Percentiles rank a stretch among this genome's conserved stretches.
Conservation (phyloP, 2,797 vertebrate species). For the Cyclopterus lumpus region DNA sequence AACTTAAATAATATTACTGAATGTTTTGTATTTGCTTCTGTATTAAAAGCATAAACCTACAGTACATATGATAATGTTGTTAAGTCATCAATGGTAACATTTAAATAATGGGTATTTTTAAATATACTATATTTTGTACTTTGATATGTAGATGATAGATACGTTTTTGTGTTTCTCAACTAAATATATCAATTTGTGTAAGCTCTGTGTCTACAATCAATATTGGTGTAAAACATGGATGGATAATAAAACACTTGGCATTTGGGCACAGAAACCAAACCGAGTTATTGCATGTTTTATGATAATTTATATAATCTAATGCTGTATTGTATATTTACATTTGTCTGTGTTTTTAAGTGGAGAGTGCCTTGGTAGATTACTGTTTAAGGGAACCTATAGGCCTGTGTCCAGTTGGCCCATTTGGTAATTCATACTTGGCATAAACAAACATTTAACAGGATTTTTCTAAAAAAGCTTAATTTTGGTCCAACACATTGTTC, state of each 20-base stretch:
- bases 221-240: background rate
- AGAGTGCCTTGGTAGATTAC: background rate
- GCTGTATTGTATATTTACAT: background rate
- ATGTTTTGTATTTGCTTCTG: background rate
- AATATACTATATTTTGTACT: background rate
- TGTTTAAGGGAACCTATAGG: background rate
- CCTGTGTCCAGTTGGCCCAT: background rate
- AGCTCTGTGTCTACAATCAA: background rate
- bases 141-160: background rate
- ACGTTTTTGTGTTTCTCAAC: background rate
- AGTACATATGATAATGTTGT: background rate
- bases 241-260: background rate
- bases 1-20: background rate
- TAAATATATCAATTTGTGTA: background rate
- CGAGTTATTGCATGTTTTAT: background rate
- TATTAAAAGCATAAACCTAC: background rate
- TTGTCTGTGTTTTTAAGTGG: background rate
- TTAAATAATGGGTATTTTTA: background rate
- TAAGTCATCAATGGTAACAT: background rate
- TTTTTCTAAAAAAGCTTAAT: background rate
- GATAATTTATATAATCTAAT: background rate
- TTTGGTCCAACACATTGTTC: background rate
- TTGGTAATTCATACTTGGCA: conserved; percentile 3
- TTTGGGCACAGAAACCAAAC: background rate
- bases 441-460: background rate